Percentiles rank a stretch among this genome's conserved stretches.
These are phyloP conservation scores for Iselma pallidipennis DNA, from an alignment of 2,888 invertebrate species.

Conservation along the genomic window DNA sequence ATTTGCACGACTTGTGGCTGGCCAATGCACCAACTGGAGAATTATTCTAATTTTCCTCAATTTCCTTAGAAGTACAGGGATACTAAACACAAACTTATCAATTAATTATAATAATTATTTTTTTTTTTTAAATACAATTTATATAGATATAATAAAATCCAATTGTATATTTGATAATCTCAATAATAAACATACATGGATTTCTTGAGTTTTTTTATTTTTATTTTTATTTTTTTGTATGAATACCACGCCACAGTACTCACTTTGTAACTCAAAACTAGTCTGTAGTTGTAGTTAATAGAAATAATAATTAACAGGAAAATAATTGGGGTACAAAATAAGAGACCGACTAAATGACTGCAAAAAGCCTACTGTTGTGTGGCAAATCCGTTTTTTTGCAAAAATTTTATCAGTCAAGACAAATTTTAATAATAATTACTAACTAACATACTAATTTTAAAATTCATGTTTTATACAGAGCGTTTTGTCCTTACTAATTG, in stretches of 20 bases:
- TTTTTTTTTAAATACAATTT: slow-evolving; percentile 37
- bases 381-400: slow-evolving; percentile 45
- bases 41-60: too few relatives aligned
- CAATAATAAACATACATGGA: slow-evolving; percentile 34
- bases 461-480: too few relatives aligned
- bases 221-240: slow-evolving; percentile 12
- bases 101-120: slow-evolving; percentile 6
- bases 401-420: slow-evolving; percentile 32
- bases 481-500: too few relatives aligned
- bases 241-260: slow-evolving; percentile 11
- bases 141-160: slow-evolving; percentile 41
- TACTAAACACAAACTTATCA: too few relatives aligned
- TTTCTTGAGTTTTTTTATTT: too few relatives aligned
- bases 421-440: too few relatives aligned
- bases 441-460: too few relatives aligned
- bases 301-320: neutral
- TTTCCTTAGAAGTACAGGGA: too few relatives aligned
- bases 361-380: slow-evolving; percentile 43
- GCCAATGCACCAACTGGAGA: slow-evolving; percentile 98
- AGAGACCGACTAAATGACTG: slow-evolving; percentile 27
- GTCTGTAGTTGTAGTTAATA: neutral
- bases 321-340: neutral
- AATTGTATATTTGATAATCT: slow-evolving; percentile 39
- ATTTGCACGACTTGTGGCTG: slow-evolving; percentile 95
- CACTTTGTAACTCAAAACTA: neutral